Conservation (phyloP, 2,113 vertebrate genomes). For the Heteronetta atricapilla region DNA sequence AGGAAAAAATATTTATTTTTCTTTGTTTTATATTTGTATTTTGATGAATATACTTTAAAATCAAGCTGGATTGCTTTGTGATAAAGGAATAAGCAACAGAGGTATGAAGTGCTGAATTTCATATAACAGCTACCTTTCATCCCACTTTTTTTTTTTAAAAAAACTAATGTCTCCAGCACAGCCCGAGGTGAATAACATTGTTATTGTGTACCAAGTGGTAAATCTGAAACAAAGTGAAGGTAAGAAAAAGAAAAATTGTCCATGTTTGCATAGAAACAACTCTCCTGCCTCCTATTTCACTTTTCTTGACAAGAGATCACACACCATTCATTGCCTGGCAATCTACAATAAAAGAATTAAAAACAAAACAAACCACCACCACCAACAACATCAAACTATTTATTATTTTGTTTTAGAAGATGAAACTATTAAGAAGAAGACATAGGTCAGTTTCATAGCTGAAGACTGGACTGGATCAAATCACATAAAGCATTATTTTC, state of each 20-base stretch:
- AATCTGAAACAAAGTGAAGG: neutral
- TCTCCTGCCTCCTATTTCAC: neutral
- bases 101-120: neutral
- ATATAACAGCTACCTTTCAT: neutral
- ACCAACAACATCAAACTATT: neutral
- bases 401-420: neutral
- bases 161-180: neutral
- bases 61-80: neutral
- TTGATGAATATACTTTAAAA: neutral
- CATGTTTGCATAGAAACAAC: neutral
- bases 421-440: neutral
- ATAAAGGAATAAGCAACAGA: neutral
- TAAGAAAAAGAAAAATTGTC: neutral
- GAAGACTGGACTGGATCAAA: neutral
- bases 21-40: neutral
- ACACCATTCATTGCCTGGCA: neutral
- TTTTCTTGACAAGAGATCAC: neutral
- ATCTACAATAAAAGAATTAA: neutral
- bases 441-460: neutral
- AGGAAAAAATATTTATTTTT: neutral
- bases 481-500: neutral
- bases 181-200: neutral
- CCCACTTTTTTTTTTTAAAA: neutral
- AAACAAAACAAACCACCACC: neutral
- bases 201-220: neutral